A percentile compares a stretch with the other conserved stretches of the same genome.
These are phyloP conservation scores for Ophraella communa DNA, from an alignment of 2,888 invertebrate species.

Conservation along the genomic window DNA sequence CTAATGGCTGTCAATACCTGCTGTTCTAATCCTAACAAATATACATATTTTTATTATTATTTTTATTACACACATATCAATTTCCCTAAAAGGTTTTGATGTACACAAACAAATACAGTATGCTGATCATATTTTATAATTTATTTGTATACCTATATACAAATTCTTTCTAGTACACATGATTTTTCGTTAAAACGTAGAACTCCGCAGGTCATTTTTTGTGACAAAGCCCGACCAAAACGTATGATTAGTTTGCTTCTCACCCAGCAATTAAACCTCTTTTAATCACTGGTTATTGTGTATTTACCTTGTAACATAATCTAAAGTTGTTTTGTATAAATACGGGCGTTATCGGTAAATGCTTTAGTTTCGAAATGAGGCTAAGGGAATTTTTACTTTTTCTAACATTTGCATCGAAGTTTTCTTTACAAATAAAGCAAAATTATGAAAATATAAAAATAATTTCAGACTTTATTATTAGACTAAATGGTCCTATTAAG, in stretches of 20 bases:
- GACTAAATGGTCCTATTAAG: slow-evolving; percentile 37
- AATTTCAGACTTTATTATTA: slow-evolving; percentile 38
- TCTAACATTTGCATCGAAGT: not conserved
- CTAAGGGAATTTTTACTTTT: not conserved
- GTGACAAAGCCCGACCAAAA: not conserved
- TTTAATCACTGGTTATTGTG: slow-evolving; percentile 15
- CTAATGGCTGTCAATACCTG: no score
- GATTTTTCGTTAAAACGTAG: no score
- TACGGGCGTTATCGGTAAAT: slow-evolving; percentile 5
- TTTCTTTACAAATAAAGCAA: slow-evolving; percentile 12
- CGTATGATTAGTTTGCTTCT: slow-evolving; percentile 10
- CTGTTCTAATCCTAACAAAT: no score
- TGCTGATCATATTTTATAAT: not conserved
- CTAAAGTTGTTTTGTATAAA: slow-evolving; percentile 12
- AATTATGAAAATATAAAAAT: slow-evolving; percentile 23
- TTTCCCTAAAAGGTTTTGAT: not conserved
- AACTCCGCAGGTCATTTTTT: no score
- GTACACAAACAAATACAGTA: not conserved
- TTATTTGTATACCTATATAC: not conserved
- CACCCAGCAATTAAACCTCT: not conserved
- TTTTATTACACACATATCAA: not conserved
- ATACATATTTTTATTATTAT: no score
- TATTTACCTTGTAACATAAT: slow-evolving; percentile 20
- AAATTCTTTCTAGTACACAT: no score
- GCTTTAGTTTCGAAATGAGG: slow-evolving; percentile 23